phyloP scores from a whole-genome alignment of 1,140 invertebrate genomes.

The Musca vetustissima region DNA sequence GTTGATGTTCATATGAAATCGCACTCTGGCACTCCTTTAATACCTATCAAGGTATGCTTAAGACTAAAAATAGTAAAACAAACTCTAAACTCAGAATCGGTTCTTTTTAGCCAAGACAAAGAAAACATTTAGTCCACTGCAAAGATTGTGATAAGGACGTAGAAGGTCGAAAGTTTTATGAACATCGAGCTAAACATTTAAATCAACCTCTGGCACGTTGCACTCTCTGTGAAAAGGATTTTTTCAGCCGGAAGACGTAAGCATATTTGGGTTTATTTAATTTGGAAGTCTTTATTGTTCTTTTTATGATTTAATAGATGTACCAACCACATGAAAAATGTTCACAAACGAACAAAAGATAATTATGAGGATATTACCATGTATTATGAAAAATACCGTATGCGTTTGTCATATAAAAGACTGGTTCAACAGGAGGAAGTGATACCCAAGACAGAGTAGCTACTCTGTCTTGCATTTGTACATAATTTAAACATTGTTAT shows the following conservation, averaged over 20 bases:
- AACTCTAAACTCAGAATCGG: too few species aligned
- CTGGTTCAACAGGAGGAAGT: neutral
- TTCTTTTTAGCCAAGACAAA: neutral
- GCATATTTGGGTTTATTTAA: neutral
- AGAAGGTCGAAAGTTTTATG: neutral
- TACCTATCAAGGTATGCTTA: neutral
- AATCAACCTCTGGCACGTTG: neutral
- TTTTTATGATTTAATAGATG: neutral
- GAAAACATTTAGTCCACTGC: neutral
- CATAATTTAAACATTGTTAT: too few species aligned
- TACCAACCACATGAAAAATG: neutral
- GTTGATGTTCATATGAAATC: constrained; percentile 15
- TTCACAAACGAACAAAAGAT: neutral
- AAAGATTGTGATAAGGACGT: constrained; percentile 1
- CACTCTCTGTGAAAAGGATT: neutral
- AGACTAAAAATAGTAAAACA: too few species aligned
- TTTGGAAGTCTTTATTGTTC: neutral
- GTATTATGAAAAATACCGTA: neutral
- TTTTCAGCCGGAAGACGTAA: neutral
- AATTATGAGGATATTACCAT: constrained; percentile 2
- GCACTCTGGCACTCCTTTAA: neutral
- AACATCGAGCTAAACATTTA: neutral
- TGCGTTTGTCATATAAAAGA: neutral
- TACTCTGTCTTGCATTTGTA: too few species aligned
- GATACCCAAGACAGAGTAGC: neutral